These are phyloP conservation scores for Trileptium ribeirensis DNA, from an alignment of 2,888 invertebrate species.

Conservation along the genomic window DNA sequence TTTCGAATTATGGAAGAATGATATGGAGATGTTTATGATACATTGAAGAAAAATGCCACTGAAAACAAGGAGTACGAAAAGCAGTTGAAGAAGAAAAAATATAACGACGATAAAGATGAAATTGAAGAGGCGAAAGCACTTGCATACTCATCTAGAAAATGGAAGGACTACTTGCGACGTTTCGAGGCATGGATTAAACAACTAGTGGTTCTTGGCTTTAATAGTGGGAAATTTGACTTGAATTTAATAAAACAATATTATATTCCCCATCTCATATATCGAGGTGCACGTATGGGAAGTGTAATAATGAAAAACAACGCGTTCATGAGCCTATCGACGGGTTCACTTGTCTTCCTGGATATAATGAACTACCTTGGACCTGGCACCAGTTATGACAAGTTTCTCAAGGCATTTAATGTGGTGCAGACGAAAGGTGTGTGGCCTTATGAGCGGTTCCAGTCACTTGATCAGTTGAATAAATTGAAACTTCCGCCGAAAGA, in stretches of 20 bases:
- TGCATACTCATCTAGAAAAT: too few relatives aligned
- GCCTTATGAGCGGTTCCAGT: conserved; percentile 2
- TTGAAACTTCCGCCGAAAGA: background rate
- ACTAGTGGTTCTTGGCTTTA: background rate
- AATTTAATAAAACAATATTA: background rate
- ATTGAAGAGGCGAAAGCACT: too few relatives aligned
- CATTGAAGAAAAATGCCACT: background rate
- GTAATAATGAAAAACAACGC: background rate
- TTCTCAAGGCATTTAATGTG: background rate
- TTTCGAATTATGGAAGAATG: too few relatives aligned
- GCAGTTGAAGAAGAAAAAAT: too few relatives aligned
- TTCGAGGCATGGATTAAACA: background rate
- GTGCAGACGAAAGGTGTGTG: background rate
- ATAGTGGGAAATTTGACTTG: background rate
- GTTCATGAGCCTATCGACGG: background rate
- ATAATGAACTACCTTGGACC: background rate
- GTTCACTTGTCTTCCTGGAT: background rate
- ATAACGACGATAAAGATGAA: too few relatives aligned
- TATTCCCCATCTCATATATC: background rate
- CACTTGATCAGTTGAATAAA: background rate
- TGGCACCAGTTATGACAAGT: conserved; percentile 7
- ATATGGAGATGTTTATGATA: too few relatives aligned
- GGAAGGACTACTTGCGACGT: background rate
- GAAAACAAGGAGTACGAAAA: too few relatives aligned
- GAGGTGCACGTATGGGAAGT: background rate